Conservation (phyloP, 1,140 invertebrate genomes). For the Oreohelix idahoensis region DNA sequence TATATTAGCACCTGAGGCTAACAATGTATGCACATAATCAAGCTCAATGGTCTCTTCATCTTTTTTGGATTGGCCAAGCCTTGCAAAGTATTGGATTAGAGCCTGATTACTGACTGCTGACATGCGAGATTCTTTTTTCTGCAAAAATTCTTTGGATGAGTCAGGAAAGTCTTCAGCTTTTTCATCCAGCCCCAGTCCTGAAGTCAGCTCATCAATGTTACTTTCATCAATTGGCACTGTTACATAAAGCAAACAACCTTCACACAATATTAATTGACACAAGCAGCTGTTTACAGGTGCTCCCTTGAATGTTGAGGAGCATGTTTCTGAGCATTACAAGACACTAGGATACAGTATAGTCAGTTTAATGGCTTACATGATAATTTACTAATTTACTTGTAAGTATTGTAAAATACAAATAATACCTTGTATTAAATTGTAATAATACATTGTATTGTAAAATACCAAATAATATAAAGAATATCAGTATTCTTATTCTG, state of each 20-base stretch:
- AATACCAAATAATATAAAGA: no score
- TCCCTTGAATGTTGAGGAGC: no score
- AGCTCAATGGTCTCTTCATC: constrained; percentile 62
- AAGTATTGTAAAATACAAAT: no score
- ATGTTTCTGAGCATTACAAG: no score
- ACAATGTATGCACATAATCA: constrained; percentile 63
- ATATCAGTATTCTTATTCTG: no score
- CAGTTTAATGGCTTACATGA: no score
- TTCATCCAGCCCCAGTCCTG: constrained; percentile 57
- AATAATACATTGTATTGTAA: no score
- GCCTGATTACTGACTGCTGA: constrained; percentile 56
- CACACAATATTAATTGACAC: background rate
- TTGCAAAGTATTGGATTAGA: constrained; percentile 68
- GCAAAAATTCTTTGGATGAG: constrained; percentile 27
- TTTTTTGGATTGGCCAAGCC: constrained; percentile 56
- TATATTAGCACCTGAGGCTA: constrained; percentile 65
- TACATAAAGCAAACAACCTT: background rate
- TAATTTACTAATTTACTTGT: no score
- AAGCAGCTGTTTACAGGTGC: background rate
- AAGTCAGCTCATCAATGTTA: constrained; percentile 32
- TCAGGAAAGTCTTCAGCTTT: constrained; percentile 22
- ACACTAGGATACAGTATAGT: no score
- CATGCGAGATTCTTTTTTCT: constrained; percentile 45
- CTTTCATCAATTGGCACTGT: constrained; percentile 27
- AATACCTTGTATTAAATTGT: no score